Evolutionary conservation across 2,797 vertebrate species (phyloP).

Genomic region (Enteromius fasciolatus): DNA sequence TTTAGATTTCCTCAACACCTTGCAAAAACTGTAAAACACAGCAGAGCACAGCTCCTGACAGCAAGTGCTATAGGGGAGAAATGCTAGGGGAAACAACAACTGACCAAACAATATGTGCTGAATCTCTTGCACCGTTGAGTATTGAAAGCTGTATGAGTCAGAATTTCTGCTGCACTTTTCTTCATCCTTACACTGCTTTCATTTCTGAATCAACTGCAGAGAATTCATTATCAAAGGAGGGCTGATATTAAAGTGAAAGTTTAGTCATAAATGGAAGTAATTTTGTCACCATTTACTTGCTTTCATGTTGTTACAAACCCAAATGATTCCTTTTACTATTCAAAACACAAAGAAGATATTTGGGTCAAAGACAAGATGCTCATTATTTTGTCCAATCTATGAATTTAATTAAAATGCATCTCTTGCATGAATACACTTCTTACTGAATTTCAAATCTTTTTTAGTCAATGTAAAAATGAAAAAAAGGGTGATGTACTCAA

Average conservation of each 20-base stretch:
- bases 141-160: constrained; percentile 14
- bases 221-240: neutral
- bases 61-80: constrained; percentile 32
- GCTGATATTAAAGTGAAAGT: neutral
- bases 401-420: neutral
- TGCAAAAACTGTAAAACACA: constrained; percentile 48
- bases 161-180: neutral
- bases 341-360: neutral
- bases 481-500: neutral
- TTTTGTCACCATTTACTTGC: neutral
- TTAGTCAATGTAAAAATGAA: neutral
- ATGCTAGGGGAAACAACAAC: constrained; percentile 18
- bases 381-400: neutral
- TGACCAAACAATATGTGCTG: constrained; percentile 33
- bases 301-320: neutral
- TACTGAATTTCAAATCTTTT: too few species aligned
- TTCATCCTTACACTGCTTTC: neutral
- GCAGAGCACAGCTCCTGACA: constrained; percentile 48
- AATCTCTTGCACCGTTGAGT: neutral
- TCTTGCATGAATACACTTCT: neutral
- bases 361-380: neutral
- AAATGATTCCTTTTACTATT: neutral
- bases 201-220: neutral
- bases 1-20: constrained; percentile 60
- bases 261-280: neutral